Conservation (phyloP, 2,113 vertebrate genomes). For the Gallinago media region DNA sequence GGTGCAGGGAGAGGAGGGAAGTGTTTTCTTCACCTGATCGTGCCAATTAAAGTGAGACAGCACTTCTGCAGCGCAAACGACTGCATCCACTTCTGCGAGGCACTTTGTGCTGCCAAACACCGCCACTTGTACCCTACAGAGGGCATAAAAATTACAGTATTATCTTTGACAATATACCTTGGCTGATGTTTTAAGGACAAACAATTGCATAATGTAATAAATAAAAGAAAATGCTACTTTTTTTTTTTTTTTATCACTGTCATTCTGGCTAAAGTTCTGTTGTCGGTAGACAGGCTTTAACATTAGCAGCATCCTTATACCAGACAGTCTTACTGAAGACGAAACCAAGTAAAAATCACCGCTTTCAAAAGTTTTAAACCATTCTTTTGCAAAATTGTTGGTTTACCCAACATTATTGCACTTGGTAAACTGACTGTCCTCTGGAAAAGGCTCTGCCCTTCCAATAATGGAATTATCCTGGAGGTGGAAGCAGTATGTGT, state of each 20-base stretch:
- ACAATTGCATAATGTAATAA: neutral
- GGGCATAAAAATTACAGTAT: neutral
- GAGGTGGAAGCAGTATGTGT: rapidly evolving
- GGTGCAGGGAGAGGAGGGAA: rapidly evolving
- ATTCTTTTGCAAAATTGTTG: neutral
- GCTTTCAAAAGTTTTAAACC: neutral
- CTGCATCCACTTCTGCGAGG: rapidly evolving
- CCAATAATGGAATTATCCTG: rapidly evolving
- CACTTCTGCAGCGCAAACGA: neutral
- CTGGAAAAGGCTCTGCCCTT: neutral
- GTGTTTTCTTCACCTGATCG: neutral
- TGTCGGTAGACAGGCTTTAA: neutral
- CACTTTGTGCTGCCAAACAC: neutral
- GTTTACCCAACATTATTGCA: rapidly evolving
- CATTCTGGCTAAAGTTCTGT: rapidly evolving
- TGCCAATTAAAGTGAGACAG: neutral
- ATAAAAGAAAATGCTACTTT: neutral
- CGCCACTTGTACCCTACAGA: neutral
- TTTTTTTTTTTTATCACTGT: neutral
- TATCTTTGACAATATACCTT: too few relatives aligned
- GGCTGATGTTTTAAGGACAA: neutral
- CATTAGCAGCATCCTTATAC: rapidly evolving
- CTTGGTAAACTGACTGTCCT: rapidly evolving
- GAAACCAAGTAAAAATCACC: neutral
- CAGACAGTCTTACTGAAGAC: rapidly evolving